Evolutionary conservation across 2,888 invertebrate species (phyloP).

Genomic region (Troides oblongomaculatus): DNA sequence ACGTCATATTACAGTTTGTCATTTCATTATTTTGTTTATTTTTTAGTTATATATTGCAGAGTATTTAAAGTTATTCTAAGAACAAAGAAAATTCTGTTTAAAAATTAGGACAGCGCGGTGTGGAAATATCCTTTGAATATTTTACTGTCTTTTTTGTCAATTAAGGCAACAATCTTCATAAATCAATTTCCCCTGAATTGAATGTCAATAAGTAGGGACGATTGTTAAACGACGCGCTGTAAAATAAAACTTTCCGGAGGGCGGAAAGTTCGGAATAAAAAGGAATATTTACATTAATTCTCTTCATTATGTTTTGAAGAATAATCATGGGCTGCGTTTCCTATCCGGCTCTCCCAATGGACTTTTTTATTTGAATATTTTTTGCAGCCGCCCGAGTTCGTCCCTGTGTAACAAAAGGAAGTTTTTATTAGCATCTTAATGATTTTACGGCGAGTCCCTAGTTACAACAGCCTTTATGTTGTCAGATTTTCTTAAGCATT

Average conservation of each 20-base stretch:
- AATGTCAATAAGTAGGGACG: slow-evolving; percentile 80
- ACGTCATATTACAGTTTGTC: slow-evolving; percentile 3
- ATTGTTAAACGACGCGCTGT: slow-evolving; percentile 78
- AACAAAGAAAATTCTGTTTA: background rate
- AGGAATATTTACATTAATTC: slow-evolving; percentile 82
- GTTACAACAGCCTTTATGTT: slow-evolving; percentile 81
- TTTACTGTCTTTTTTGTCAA: slow-evolving; percentile 54
- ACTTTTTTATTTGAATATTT: slow-evolving; percentile 81
- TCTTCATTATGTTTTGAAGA: slow-evolving; percentile 82
- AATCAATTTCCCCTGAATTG: slow-evolving; percentile 80
- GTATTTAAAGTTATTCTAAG: background rate
- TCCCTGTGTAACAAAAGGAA: slow-evolving; percentile 78
- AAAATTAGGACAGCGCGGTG: background rate
- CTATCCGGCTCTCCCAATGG: slow-evolving; percentile 74
- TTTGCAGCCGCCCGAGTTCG: slow-evolving; percentile 68
- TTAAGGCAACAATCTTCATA: slow-evolving; percentile 79
- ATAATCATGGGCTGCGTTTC: slow-evolving; percentile 78
- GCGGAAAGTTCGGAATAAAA: slow-evolving; percentile 72
- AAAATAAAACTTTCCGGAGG: slow-evolving; percentile 80
- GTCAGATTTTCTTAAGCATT: slow-evolving; percentile 81
- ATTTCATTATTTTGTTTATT: background rate
- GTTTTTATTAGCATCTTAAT: slow-evolving; percentile 82
- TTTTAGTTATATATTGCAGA: background rate
- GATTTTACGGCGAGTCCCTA: slow-evolving; percentile 80
- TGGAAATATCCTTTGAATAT: slow-evolving; percentile 17